Conservation (phyloP, 2,113 vertebrate genomes). For the Canis aureus region DNA sequence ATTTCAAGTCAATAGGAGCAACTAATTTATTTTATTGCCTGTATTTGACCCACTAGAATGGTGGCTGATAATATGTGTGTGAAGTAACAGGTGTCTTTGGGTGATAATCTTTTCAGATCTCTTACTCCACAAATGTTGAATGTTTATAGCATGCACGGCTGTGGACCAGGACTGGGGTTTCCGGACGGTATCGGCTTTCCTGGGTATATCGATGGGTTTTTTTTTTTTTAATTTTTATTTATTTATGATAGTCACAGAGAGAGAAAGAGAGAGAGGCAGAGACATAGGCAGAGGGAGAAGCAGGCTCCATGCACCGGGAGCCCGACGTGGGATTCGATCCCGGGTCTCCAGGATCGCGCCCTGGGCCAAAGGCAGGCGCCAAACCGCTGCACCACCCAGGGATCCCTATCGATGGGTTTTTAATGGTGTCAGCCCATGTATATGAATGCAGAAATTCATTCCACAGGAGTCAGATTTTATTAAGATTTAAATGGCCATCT, state of each 20-base stretch:
- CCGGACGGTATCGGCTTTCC: neutral
- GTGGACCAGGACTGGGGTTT: neutral
- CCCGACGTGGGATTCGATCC: no score
- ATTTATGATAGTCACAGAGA: no score
- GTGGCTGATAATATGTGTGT: neutral
- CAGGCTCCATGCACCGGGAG: no score
- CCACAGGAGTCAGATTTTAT: neutral
- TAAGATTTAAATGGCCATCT: neutral
- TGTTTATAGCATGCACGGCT: neutral
- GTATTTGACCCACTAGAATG: neutral
- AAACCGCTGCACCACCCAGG: no score
- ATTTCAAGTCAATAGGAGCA: constrained; percentile 22
- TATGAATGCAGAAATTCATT: neutral
- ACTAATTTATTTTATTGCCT: neutral
- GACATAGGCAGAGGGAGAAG: no score
- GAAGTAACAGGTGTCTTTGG: neutral
- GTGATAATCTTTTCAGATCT: neutral
- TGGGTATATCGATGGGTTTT: accelerated
- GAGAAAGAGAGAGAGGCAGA: no score
- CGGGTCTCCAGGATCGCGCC: no score
- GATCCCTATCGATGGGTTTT: neutral
- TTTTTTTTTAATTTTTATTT: no score
- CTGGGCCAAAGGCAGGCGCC: no score
- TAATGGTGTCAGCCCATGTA: no score
- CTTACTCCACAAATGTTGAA: neutral